Percentiles rank a stretch among this genome's conserved stretches.
phyloP scores from a whole-genome alignment of 2,888 invertebrate species.

The Cheilosia pagana region DNA sequence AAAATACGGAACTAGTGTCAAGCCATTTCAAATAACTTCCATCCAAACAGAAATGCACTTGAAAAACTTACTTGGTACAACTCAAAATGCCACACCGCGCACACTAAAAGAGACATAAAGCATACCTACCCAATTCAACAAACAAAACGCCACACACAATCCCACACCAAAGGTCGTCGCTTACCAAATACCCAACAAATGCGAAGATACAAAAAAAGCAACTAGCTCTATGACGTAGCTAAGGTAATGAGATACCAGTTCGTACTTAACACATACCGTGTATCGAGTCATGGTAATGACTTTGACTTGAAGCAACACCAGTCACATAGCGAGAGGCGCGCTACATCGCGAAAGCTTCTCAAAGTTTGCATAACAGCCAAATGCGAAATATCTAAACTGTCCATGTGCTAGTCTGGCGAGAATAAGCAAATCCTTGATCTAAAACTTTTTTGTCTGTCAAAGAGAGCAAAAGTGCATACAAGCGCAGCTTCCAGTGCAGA shows the following conservation, averaged over 20 bases:
- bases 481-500: slow-evolving; percentile 50
- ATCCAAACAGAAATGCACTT: slow-evolving; percentile 2
- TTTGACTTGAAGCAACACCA: slow-evolving; percentile 56
- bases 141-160: slow-evolving; percentile 31
- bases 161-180: slow-evolving; percentile 37
- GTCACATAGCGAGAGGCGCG: slow-evolving; percentile 3
- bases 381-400: background rate
- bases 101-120: background rate
- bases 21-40: background rate
- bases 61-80: background rate
- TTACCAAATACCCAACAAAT: slow-evolving; percentile 39
- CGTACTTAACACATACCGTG: slow-evolving; percentile 9
- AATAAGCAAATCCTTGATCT: slow-evolving; percentile 69
- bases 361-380: background rate
- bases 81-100: slow-evolving; percentile 12
- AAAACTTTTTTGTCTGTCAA: slow-evolving; percentile 54
- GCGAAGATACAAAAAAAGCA: slow-evolving; percentile 13
- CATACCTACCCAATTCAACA: background rate
- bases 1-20: background rate
- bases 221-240: slow-evolving; percentile 32
- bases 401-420: slow-evolving; percentile 46
- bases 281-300: slow-evolving; percentile 58
- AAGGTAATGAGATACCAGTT: slow-evolving; percentile 32
- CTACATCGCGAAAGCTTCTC: slow-evolving; percentile 31
- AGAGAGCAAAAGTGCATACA: background rate